phyloP scores from a whole-genome alignment of 2,113 vertebrate species.

The Phasianus colchicus region DNA sequence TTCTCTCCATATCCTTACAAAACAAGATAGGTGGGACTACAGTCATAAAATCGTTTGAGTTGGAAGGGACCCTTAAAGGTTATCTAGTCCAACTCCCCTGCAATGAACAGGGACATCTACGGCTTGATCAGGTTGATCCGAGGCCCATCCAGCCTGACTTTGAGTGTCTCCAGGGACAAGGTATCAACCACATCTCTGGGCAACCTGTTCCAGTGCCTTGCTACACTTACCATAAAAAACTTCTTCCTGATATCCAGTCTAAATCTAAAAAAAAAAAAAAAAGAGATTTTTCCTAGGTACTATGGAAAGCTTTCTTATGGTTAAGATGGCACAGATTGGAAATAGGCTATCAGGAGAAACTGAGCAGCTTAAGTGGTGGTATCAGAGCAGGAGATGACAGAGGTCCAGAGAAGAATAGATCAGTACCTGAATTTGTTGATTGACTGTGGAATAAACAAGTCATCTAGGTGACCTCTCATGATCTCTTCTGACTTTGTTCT shows the following conservation, averaged over 20 bases:
- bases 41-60: not conserved
- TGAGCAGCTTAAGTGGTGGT: not conserved
- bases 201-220: no score
- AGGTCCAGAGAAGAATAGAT: constrained; percentile 1
- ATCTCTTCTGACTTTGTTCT: not conserved
- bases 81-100: no score
- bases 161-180: no score
- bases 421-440: not conserved
- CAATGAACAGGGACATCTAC: no score
- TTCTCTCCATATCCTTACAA: not conserved
- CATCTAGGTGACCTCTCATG: not conserved
- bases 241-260: no score
- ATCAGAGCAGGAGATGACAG: not conserved
- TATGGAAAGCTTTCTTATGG: not conserved
- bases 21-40: not conserved
- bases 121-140: no score
- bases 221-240: no score
- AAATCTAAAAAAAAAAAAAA: not conserved
- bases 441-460: not conserved
- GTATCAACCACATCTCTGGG: no score
- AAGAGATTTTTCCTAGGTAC: not conserved
- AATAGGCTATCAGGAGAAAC: not conserved
- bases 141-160: no score
- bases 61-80: no score
- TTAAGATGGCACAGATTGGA: not conserved